Evolutionary conservation across 1,140 invertebrate genomes (phyloP).

Genomic region (Drosophila simulans): DNA sequence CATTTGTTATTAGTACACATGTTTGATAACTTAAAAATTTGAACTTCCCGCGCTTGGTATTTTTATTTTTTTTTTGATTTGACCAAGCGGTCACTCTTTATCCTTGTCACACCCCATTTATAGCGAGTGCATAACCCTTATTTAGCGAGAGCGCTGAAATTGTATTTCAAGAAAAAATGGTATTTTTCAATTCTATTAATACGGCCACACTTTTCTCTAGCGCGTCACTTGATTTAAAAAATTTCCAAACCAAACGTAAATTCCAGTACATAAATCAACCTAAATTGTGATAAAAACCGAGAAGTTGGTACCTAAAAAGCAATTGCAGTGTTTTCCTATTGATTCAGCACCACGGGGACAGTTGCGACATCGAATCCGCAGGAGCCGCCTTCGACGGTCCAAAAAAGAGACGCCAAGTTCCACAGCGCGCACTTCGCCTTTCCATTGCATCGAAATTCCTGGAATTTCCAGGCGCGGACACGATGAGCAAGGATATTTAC

Average conservation of each 20-base stretch:
- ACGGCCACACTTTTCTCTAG: not conserved
- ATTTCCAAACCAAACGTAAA: constrained; percentile 27
- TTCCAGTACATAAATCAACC: not conserved
- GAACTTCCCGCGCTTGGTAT: too few relatives aligned
- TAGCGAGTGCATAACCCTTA: too few relatives aligned
- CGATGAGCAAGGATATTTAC: constrained; percentile 89
- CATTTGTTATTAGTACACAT: too few relatives aligned
- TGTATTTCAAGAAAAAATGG: too few relatives aligned
- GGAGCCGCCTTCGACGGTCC: constrained; percentile 17
- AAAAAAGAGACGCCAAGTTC: constrained; percentile 29
- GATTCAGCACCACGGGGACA: not conserved
- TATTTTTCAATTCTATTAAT: too few relatives aligned
- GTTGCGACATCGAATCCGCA: not conserved
- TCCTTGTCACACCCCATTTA: too few relatives aligned
- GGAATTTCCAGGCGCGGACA: constrained; percentile 3
- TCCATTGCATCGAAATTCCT: not conserved
- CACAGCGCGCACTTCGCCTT: constrained; percentile 12
- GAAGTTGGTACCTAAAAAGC: not conserved
- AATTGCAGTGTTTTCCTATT: not conserved
- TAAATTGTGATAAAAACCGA: constrained; percentile 18
- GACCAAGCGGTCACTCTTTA: too few relatives aligned
- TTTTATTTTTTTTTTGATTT: too few relatives aligned
- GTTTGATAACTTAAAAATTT: too few relatives aligned
- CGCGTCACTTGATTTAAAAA: constrained; percentile 67
- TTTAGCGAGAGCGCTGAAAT: too few relatives aligned